Base-by-base conservation (phyloP, 2,797 vertebrate genomes). In the Enteromius fasciolatus region DNA sequence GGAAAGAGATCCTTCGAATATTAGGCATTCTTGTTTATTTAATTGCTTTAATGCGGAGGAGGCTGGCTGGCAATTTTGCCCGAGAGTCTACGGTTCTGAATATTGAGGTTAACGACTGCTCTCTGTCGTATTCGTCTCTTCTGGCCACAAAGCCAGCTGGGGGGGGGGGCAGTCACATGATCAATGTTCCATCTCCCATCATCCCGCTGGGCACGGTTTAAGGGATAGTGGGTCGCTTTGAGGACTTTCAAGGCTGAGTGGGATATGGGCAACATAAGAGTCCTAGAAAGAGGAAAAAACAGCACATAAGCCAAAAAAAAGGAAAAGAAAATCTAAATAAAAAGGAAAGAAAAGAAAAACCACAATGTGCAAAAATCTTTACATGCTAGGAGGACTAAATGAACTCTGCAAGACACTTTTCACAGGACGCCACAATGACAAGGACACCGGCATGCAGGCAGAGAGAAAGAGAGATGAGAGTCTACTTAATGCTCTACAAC, bases 151-250 rank as follows among this genome's bases (percentile, higher is more conserved):
- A 98, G 97, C 97, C 97, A 96, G 97, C 93, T 95, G 36, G 17
- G 57, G 39, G 97, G 31, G 96, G 97, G 95, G 96, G 95, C 95
- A 95, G 96, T 89, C 95, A 95, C 96, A 97, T 98, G 97, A 98
- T 97, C 97, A 97, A 94, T 94, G 85, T 82, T 96, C 95, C 95
- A 96, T 96, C 95, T 96, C 95, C 96, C 96, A 95, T 95, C 95
- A 95, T 96, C 95, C 96, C 95, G 95, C 96, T 94, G 95, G 95
- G 94, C 95, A 98, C 96, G 97, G 96, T 92, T 95, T 96, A 97
- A 96, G 97, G 97, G 97, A 98, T 98, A 99, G 97, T 99, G 98
- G 98, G 98, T 99, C 98, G 99, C 98, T 99, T 99, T 99, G 97
- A 99, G 98, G 97, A 98, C 98, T 99, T 99, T 99, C 97, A 99